Percentiles rank a stretch among this genome's conserved stretches.
These are phyloP conservation scores for Microctonus brassicae DNA, from an alignment of 2,888 invertebrate species.

Conservation along the genomic window DNA sequence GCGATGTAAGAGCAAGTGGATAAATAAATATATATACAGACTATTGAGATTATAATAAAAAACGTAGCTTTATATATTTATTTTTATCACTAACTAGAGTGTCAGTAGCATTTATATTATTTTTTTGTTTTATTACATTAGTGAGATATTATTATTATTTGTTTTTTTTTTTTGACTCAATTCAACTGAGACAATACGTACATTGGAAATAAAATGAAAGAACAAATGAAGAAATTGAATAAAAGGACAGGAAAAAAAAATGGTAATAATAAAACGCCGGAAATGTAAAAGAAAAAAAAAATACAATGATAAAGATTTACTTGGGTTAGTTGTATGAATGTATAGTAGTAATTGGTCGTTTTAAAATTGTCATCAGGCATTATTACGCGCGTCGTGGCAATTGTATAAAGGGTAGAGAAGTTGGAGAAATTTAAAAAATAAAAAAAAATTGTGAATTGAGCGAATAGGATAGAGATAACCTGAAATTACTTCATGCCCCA, in stretches of 20 bases:
- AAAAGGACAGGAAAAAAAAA: too few relatives aligned
- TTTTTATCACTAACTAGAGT: conserved; percentile 25
- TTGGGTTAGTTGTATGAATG: not conserved
- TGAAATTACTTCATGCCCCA: conserved; percentile 8
- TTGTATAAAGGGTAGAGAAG: not conserved
- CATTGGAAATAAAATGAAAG: too few relatives aligned
- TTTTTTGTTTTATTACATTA: too few relatives aligned
- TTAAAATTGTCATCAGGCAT: conserved; percentile 8
- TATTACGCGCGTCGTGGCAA: not conserved
- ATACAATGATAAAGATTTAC: not conserved
- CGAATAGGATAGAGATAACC: conserved; percentile 4
- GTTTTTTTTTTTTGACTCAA: not conserved
- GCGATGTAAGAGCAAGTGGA: conserved; percentile 32
- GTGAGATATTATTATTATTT: not conserved
- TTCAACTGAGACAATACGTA: too few relatives aligned
- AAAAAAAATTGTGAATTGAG: not conserved
- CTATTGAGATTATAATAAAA: too few relatives aligned
- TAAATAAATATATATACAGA: not conserved
- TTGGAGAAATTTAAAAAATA: not conserved
- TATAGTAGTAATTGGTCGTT: not conserved
- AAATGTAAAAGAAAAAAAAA: not conserved
- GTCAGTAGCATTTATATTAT: conserved; percentile 23
- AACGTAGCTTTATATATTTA: conserved; percentile 22
- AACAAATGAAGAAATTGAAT: too few relatives aligned
- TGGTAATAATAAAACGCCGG: too few relatives aligned